Percentiles rank a stretch among this genome's conserved stretches.
Evolutionary conservation across 30 jellyfish, hydroid and myxozoan genomes (phyloP).

Genomic region (Pelagia noctiluca): DNA sequence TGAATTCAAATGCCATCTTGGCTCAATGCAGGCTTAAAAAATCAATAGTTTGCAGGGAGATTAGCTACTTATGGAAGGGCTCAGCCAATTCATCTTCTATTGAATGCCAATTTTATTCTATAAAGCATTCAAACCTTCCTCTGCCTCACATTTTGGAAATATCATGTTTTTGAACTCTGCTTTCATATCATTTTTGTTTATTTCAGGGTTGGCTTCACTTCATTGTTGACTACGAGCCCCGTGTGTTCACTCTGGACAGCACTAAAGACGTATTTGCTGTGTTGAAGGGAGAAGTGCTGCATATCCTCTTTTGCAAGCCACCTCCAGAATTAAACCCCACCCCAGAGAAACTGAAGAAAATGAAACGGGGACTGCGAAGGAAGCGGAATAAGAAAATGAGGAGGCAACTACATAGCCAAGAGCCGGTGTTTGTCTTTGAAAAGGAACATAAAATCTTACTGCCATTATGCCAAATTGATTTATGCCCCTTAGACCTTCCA

Average conservation of each 20-base stretch:
- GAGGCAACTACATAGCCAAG: slow-evolving; percentile 25
- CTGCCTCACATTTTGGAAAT: too few species aligned
- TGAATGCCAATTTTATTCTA: too few species aligned
- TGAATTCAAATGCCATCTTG: too few species aligned
- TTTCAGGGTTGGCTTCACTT: slow-evolving; percentile 96
- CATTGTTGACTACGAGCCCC: slow-evolving; percentile 77
- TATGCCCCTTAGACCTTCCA: slow-evolving; percentile 93
- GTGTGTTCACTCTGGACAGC: slow-evolving; percentile 53
- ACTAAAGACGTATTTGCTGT: slow-evolving; percentile 84
- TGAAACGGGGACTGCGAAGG: slow-evolving; percentile 58
- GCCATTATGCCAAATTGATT: slow-evolving; percentile 56
- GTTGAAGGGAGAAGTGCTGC: slow-evolving; percentile 71
- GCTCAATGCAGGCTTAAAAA: too few species aligned
- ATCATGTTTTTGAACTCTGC: too few species aligned
- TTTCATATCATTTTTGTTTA: too few species aligned
- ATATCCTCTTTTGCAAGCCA: slow-evolving; percentile 71
- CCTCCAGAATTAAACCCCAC: slow-evolving; percentile 65
- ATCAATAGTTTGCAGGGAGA: too few species aligned
- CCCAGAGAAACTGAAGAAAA: slow-evolving; percentile 58
- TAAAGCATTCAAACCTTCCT: too few species aligned
- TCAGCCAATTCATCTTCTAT: too few species aligned
- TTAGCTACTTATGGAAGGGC: too few species aligned
- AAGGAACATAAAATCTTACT: slow-evolving; percentile 74
- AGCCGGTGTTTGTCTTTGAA: slow-evolving; percentile 81
- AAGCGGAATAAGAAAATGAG: slow-evolving; percentile 33